Base-by-base conservation (phyloP, 2,888 invertebrate genomes). In the Drosophila siamana region DNA sequence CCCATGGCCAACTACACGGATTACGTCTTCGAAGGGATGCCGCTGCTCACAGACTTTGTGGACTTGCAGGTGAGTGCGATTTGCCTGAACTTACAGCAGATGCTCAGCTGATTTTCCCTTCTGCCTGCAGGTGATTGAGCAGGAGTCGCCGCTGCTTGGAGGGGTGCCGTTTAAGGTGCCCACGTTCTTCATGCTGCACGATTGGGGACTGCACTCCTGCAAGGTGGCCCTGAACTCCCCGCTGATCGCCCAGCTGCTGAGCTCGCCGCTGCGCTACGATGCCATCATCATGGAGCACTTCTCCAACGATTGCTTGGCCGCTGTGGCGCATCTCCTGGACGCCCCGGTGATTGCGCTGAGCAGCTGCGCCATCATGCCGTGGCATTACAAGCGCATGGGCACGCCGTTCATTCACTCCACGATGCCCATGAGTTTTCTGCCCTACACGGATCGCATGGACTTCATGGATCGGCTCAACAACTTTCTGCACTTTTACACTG, bases 201-300 rank as follows among this genome's bases (percentile, higher is more conserved):
- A 74, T 26, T 91, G 90, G 90, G 90, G 90, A 0, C 3, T 83
- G 24, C 69, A 78, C 13, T 74, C 83, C 41, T 91, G 91, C 51
- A 67, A 84, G 28, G 71, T 67, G 19, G 84, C 87, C 0, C 38
- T 91, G 8, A 80, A 88, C 8, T 90, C 92, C 2, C 74, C 90
- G 0, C 75, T 82, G 15, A 80, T 90, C 8, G 63, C 68, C 6
- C 65, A 81, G 13, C 62, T 90, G 1, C 63, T 90, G 3, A 64
- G 51, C 5, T 74, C 72, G 0, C 33, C 66, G 0, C 76, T 57
- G 1, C 93, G 93, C 46, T 96, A 94, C 75, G 96, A 96, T 89
- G 87, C 96, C 0, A 92, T 95, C 5, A 89, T 96, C 0, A 92
- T 94, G 16, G 96, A 96, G 90, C 93, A 94, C 51, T 96, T 96